These are phyloP conservation scores for Carapus acus DNA, from an alignment of 2,797 vertebrate genomes.

Conservation along the genomic window DNA sequence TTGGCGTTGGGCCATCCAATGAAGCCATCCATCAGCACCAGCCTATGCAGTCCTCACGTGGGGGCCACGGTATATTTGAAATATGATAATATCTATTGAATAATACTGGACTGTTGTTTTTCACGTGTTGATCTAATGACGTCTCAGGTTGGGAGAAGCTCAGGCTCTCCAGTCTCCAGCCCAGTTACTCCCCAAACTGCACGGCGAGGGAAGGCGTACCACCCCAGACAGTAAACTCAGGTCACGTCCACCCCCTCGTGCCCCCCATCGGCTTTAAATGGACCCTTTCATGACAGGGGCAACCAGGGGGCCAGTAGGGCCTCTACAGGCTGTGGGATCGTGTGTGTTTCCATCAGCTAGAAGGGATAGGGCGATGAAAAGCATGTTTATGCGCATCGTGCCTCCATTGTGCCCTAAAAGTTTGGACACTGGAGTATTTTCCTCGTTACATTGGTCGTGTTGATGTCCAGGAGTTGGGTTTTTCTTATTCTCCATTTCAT, in stretches of 20 bases:
- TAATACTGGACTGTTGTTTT: too few species aligned
- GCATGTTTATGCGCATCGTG: constrained; percentile 28
- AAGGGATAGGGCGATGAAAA: constrained; percentile 48
- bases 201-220: constrained; percentile 34
- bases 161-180: constrained; percentile 25
- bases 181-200: constrained; percentile 21
- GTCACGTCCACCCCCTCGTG: constrained; percentile 47
- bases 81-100: not conserved
- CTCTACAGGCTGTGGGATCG: constrained; percentile 34
- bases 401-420: constrained; percentile 42
- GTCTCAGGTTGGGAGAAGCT: constrained; percentile 13
- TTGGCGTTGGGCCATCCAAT: too few species aligned
- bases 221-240: constrained; percentile 59
- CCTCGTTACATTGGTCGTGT: too few species aligned
- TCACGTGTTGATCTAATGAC: not conserved
- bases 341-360: constrained; percentile 51
- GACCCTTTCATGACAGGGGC: constrained; percentile 52
- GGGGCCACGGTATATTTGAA: too few species aligned
- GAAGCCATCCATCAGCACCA: too few species aligned
- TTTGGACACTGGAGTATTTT: constrained; percentile 21
- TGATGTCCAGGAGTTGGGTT: too few species aligned
- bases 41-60: too few species aligned
- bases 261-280: constrained; percentile 51
- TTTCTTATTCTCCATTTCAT: too few species aligned
- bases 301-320: constrained; percentile 33